Percentiles rank a stretch among this genome's conserved stretches.
Evolutionary conservation across 2,888 invertebrate species (phyloP).

Genomic region (Pheosia tremula): DNA sequence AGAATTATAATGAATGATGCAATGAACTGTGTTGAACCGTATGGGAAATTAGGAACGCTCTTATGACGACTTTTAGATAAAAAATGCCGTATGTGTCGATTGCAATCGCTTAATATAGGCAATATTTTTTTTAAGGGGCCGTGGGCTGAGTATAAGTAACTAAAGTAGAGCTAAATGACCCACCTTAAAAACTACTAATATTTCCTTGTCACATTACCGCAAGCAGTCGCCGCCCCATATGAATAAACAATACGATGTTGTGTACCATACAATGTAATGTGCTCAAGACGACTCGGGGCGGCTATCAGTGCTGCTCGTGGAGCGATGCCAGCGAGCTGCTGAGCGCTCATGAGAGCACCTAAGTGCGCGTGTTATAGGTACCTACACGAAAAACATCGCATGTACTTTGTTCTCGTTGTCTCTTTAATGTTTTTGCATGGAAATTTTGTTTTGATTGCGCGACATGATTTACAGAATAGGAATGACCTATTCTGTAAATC

Average conservation of each 20-base stretch:
- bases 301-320: slow-evolving; percentile 19
- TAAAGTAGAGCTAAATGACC: background rate
- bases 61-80: too few species aligned
- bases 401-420: slow-evolving; percentile 9
- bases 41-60: too few species aligned
- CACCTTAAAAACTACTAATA: background rate
- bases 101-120: too few species aligned
- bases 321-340: slow-evolving; percentile 27
- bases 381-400: slow-evolving; percentile 17
- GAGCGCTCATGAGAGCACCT: slow-evolving; percentile 28
- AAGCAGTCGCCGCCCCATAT: background rate
- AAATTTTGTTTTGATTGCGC: slow-evolving; percentile 4
- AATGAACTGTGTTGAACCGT: too few species aligned
- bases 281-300: slow-evolving; percentile 8
- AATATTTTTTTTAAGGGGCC: too few species aligned
- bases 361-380: slow-evolving; percentile 13
- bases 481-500: too few species aligned
- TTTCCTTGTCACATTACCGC: background rate
- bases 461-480: too few species aligned
- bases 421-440: background rate
- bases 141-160: too few species aligned
- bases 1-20: background rate
- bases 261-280: slow-evolving; percentile 2
- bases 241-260: slow-evolving; percentile 4
- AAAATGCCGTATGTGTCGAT: too few species aligned